Base-by-base conservation (phyloP, 2,888 invertebrate genomes). In the Tenthredo livida region DNA sequence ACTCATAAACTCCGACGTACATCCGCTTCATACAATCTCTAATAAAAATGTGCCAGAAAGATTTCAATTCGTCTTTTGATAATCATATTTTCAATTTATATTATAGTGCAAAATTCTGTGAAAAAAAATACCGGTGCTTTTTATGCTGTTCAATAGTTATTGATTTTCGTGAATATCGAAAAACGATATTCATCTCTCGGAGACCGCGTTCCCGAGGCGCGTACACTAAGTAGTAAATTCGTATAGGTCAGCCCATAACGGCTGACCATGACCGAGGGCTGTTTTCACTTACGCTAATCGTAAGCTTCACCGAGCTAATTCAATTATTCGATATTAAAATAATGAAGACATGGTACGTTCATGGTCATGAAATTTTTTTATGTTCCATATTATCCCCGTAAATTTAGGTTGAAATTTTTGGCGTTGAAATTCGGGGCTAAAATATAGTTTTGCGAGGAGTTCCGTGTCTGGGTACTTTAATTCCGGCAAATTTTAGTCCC, bases 221-320 rank as follows among this genome's bases (percentile, higher is more conserved):
- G 37, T 37, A 37, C 37, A 37, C 17, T 70, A 17, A 70, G 37
- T 70, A 70, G 70, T 70, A 70, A 70, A 70, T 37, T 37, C 25
- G 37, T 70, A 70, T 37, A 37, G 67, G 70, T 70, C 70, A 70
- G 70, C 70, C 70, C 70, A 17, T 17, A 15, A n/a, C 70, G 70
- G 15, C 70, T 70, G 70, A 37, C 70, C 70, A 70, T 70, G 70
- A 70, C 70, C 70, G 70, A 37, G 70, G 37, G n/a, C 5, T 70
- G 70, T 70, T 70, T 70, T 37, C 70, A 70, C 70, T 70, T 37
- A 70, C 70, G 33, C 70, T 17, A 29, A n/a, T 61, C 21, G 21
- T 12, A 10, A 61, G 61, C 61, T 29, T 10, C 7, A 37, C 37
- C 17, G 37, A 33, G 70, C 12, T 70, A 37, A 70, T 33, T 70